Evolutionary conservation across 2,888 invertebrate species (phyloP), one percentile per base, ranked within the genome.

Genomic region (Sinelater perroti): DNA sequence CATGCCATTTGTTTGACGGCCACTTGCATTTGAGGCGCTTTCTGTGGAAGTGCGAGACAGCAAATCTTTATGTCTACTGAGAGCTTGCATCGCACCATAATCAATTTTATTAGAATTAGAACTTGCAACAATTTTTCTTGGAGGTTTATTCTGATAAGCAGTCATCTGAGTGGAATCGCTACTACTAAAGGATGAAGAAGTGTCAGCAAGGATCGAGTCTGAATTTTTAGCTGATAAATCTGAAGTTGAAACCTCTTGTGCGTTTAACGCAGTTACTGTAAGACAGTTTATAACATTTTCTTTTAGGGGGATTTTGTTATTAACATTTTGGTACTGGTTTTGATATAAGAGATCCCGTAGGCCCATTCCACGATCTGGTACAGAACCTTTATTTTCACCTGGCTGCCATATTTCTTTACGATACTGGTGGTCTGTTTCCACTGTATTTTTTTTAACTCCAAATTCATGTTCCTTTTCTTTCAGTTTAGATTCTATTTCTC

Each of bases 371-470:
- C 72, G 73, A 67, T 78, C 74, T 24, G 79, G 79, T 31, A 79
- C 74, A 56, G 75, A 76, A 21, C 72, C 68, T 24, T 71, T 67
- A 42, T 69, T 72, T 42, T 78, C 78, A 3, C 77, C 78, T 56
- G 64, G 62, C 57, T 66, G 56, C 72, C 73, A 74, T 7, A 64
- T 60, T 24, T 53, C 64, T 44, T 64, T 60, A 54, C 67, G 69
- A 40, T 30, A 52, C 11, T 16, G n/a, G 7, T 14, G 11, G 8
- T 16, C 11, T 45, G 21, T 8, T 50, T 35, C 24, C n/a, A n/a
- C 44, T 47, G n/a, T 16, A 62, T 20, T 33, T 44, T 28, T 58
- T 13, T 18, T 51, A 21, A n/a, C 13, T 17, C 16, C 13, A 13
- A 26, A 10, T 18, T 52, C 36, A 52, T 21, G 38, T 35, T 56